Percentiles rank a stretch among this genome's conserved stretches.
Evolutionary conservation across 2,888 invertebrate genomes (phyloP).

Genomic region (Brassicogethes aeneus): DNA sequence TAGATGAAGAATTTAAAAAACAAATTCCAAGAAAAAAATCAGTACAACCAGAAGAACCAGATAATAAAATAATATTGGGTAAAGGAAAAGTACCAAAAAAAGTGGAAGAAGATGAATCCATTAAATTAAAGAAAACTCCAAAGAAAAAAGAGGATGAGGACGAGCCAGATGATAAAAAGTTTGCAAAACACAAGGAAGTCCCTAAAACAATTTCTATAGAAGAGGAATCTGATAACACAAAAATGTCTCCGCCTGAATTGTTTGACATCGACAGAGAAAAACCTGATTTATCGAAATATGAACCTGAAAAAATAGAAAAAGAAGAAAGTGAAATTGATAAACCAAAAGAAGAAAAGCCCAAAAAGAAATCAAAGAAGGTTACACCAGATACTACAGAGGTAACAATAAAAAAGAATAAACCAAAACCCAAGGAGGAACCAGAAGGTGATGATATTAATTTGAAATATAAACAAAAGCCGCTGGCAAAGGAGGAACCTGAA

Average conservation of each 20-base stretch:
- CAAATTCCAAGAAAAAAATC: conserved; percentile 28
- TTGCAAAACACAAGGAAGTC: conserved; percentile 24
- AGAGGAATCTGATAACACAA: conserved; percentile 12
- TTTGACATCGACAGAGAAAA: conserved; percentile 24
- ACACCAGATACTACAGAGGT: conserved; percentile 23
- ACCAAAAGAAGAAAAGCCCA: conserved; percentile 35
- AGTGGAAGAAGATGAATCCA: conserved; percentile 38
- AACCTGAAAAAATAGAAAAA: conserved; percentile 12
- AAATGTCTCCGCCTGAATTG: conserved; percentile 14
- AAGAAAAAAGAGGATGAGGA: conserved; percentile 35
- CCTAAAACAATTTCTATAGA: conserved; percentile 10
- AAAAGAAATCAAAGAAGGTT: conserved; percentile 28
- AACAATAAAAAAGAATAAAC: conserved; percentile 26
- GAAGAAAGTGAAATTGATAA: conserved; percentile 19
- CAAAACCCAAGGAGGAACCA: conserved; percentile 30
- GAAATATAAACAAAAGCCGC: conserved; percentile 32
- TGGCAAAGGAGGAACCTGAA: conserved; percentile 30
- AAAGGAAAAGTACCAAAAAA: conserved; percentile 44
- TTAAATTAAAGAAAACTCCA: conserved; percentile 47
- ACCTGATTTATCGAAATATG: conserved; percentile 35
- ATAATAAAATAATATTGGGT: conserved; percentile 32
- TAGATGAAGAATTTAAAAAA: conserved; percentile 39
- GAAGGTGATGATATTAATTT: conserved; percentile 40
- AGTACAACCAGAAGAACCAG: conserved; percentile 23
- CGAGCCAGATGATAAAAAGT: conserved; percentile 31